A percentile compares a stretch with the other conserved stretches of the same genome.
phyloP scores from a whole-genome alignment of 2,888 invertebrate genomes.

The Diaprepes abbreviatus region DNA sequence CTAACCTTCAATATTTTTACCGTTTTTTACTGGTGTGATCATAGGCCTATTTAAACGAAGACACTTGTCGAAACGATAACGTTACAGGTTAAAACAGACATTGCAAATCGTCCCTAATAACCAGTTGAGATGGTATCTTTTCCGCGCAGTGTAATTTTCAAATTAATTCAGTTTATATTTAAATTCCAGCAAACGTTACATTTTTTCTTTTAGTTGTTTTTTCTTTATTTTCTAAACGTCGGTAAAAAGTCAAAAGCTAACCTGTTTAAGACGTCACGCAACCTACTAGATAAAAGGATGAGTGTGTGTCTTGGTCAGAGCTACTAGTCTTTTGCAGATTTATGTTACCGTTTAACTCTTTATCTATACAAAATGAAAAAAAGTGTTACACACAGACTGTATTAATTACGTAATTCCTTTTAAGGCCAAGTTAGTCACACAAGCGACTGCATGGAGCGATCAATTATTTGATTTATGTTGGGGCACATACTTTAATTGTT shows the following conservation, averaged over 20 bases:
- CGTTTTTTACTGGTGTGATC: no score
- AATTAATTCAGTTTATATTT: constrained; percentile 45
- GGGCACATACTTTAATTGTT: no score
- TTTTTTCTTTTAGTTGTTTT: constrained; percentile 28
- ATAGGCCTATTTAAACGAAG: no score
- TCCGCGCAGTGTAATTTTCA: constrained; percentile 36
- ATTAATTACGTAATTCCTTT: constrained; percentile 15
- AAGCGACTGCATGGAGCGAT: no score
- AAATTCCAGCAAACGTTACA: constrained; percentile 43
- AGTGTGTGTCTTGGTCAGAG: constrained; percentile 19
- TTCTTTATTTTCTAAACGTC: constrained; percentile 28
- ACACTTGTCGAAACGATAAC: background rate
- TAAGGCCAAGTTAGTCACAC: background rate
- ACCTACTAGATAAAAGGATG: constrained; percentile 32
- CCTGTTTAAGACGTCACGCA: constrained; percentile 39
- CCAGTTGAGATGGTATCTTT: constrained; percentile 37
- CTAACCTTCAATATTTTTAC: no score
- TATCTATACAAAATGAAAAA: constrained; percentile 31
- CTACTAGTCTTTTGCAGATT: constrained; percentile 45
- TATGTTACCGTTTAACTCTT: constrained; percentile 42
- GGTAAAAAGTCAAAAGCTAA: constrained; percentile 43
- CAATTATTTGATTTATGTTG: no score
- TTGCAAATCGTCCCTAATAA: constrained; percentile 21
- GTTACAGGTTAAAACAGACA: background rate
- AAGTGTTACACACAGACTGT: background rate